These are phyloP conservation scores for Strigamia maritima DNA, from an alignment of 2,888 invertebrate species.

Conservation along the genomic window DNA sequence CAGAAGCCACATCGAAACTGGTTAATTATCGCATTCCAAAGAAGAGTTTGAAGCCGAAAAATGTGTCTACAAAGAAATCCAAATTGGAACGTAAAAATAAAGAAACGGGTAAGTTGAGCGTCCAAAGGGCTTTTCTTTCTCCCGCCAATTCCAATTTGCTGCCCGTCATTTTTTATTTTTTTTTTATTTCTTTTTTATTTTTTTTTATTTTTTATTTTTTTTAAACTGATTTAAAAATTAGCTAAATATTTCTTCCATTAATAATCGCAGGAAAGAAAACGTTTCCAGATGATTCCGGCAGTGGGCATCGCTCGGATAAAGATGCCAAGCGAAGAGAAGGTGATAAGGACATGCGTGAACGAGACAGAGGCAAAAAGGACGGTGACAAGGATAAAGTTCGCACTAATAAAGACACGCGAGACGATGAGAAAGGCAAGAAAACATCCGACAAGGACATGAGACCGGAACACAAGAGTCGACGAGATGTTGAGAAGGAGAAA, in stretches of 20 bases:
- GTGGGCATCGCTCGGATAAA: neutral
- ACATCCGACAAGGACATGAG: neutral
- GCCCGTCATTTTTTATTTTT: neutral
- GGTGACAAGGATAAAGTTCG: neutral
- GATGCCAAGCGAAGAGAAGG: neutral
- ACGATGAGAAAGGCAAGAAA: neutral
- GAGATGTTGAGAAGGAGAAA: neutral
- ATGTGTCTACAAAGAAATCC: neutral
- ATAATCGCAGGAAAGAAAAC: neutral
- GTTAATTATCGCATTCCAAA: slow-evolving; percentile 7
- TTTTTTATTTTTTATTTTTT: no score
- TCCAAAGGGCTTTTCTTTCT: neutral
- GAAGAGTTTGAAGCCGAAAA: neutral
- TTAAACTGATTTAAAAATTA: neutral
- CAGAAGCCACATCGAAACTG: neutral
- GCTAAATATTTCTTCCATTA: neutral
- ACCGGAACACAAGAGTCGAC: neutral
- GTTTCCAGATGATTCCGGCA: neutral
- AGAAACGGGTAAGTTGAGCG: slow-evolving; percentile 5
- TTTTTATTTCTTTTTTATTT: neutral
- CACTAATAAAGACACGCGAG: neutral
- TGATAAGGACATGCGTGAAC: neutral
- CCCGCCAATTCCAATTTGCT: no score
- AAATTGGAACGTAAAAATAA: neutral
- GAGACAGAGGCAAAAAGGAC: neutral